Base-by-base conservation (phyloP, 2,113 vertebrate genomes). In the Hyla sarda region DNA sequence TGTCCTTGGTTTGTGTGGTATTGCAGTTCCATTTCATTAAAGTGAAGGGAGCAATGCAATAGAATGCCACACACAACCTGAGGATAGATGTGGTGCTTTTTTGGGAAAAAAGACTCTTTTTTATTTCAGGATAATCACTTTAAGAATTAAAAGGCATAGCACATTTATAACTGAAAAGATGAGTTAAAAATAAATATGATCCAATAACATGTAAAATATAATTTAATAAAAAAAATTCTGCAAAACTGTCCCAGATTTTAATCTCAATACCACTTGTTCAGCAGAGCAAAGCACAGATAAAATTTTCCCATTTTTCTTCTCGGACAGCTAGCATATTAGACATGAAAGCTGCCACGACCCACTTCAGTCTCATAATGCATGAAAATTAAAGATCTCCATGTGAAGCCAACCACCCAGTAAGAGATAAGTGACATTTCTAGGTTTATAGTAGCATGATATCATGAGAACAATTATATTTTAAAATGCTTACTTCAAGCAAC, bases 191-290 rank as follows among this genome's bases (percentile, higher is more conserved):
- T 23, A 71, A 37, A 21, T 34, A 19, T 37, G 14, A 37, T 72
- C 16, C 19, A 9, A 2, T 72, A 72, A 72, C 19, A 41, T 30
- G 34, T 72, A 2, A 72, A 37, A 72, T 37, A 21, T 37, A 9
- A 45, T 45, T 1, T 45, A 45, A 45, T 23, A 37, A 23, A 73
- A 10, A n/a, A 10, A 73, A 23, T 45, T 17, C 21, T 45, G 32
- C 5, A 45, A 21, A 41, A 45, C 34, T 73, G 4, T 41, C 6
- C 34, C 71, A 73, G 34, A 41, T 72, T 73, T 41, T 41, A 41
- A 73, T 71, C 21, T 73, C 45, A 73, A 41, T 73, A 73, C 34
- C 71, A 73, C 37, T 19, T 73, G 37, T 73, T 73, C 19, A 73
- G 32, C 32, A 41, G 21, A 73, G 71, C 71, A 73, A 41, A 45